These are phyloP conservation scores for Clarias fuscus DNA, from an alignment of 2,797 vertebrate genomes.

Conservation along the genomic window DNA sequence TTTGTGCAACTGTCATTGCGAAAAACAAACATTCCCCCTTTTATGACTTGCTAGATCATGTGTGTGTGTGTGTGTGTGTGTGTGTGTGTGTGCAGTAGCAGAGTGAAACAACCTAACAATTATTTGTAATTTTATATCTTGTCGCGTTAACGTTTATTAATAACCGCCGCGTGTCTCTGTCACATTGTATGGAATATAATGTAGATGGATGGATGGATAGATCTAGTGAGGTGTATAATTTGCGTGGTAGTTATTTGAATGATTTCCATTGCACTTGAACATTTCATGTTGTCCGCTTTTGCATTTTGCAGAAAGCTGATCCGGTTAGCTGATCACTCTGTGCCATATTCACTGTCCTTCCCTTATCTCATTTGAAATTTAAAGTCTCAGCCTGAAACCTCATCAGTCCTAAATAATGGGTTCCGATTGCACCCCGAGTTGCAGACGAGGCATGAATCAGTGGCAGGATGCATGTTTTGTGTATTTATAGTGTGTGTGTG, in stretches of 20 bases:
- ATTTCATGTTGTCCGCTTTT: not conserved
- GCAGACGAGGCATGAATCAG: conserved; percentile 25
- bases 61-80: not conserved
- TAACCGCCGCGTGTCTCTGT: too few relatives aligned
- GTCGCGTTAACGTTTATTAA: not conserved
- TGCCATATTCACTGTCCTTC: not conserved
- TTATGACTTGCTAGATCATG: not conserved
- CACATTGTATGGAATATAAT: not conserved
- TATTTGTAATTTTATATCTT: not conserved
- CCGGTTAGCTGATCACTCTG: not conserved
- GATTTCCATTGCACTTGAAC: not conserved
- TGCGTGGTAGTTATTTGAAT: not conserved
- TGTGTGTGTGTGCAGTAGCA: not conserved
- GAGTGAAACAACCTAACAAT: not conserved
- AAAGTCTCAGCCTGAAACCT: conserved; percentile 30
- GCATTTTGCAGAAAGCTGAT: conserved; percentile 16
- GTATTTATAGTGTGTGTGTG: not conserved
- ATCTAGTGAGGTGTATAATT: too few relatives aligned
- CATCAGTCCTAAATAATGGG: conserved; percentile 34
- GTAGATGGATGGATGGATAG: not conserved
- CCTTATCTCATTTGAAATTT: conserved; percentile 42
- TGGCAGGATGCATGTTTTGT: conserved; percentile 17
- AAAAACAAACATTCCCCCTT: too few relatives aligned
- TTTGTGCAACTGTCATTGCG: not conserved
- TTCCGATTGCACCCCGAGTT: conserved; percentile 45